These are phyloP conservation scores for Drosophila insularis DNA, from an alignment of 1,140 invertebrate genomes.

Conservation along the genomic window DNA sequence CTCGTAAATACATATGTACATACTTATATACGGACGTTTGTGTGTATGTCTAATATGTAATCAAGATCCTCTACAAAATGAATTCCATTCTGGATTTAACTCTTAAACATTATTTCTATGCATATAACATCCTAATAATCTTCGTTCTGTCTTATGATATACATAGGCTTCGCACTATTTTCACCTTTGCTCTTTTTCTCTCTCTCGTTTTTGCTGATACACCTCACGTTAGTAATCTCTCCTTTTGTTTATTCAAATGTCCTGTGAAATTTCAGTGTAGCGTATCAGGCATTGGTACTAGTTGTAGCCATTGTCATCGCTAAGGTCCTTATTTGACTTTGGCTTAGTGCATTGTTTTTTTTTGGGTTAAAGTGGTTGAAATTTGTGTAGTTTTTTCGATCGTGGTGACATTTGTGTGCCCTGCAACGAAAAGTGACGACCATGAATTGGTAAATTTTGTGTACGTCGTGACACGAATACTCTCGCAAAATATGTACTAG, in stretches of 20 bases:
- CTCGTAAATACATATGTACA: not conserved
- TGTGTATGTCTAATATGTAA: not conserved
- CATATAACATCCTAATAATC: not conserved
- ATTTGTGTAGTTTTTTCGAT: slow-evolving; percentile 2
- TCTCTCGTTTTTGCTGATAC: slow-evolving; percentile 1
- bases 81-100: not conserved
- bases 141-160: not conserved
- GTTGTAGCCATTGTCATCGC: not conserved
- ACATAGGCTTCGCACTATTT: not conserved
- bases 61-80: slow-evolving; percentile 1
- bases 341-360: not conserved
- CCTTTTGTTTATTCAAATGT: slow-evolving; percentile 13
- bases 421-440: not conserved
- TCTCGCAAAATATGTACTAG: not conserved
- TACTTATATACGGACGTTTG: not conserved
- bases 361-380: slow-evolving; percentile 7
- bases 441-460: not conserved
- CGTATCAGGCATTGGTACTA: slow-evolving; percentile 2
- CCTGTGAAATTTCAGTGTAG: slow-evolving; percentile 27
- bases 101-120: not conserved
- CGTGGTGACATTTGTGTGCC: slow-evolving; percentile 10
- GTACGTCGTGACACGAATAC: no score
- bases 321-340: slow-evolving; percentile 7
- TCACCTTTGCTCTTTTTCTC: slow-evolving; percentile 8
- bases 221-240: not conserved